Percentiles rank a stretch among this genome's conserved stretches.
Evolutionary conservation across 92 coral and sea anemone genomes (phyloP).

Genomic region (Virgularia gustaviana): DNA sequence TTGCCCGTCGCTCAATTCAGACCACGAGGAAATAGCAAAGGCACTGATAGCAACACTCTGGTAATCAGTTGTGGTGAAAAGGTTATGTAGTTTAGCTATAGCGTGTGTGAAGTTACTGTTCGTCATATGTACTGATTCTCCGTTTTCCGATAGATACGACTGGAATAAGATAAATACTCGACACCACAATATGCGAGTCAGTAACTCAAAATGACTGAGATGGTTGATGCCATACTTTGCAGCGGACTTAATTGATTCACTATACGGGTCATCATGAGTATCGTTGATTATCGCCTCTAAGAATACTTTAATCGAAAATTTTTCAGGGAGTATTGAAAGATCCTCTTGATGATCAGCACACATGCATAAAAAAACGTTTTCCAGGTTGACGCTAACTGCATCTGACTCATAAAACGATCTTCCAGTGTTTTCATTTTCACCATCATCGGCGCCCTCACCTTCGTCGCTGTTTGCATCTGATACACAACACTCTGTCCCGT

Average conservation of each 20-base stretch:
- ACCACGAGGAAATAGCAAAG: neutral
- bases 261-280: neutral
- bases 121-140: neutral
- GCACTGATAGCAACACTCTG: neutral
- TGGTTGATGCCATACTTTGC: neutral
- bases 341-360: neutral
- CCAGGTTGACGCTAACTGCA: slow-evolving; percentile 3
- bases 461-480: slow-evolving; percentile 4
- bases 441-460: neutral
- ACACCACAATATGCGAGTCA: slow-evolving; percentile 5
- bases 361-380: neutral
- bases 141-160: neutral
- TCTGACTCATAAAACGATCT: neutral
- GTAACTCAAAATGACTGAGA: neutral
- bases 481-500: slow-evolving; percentile 9
- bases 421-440: neutral
- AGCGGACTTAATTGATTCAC: neutral
- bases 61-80: neutral
- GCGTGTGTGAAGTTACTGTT: neutral
- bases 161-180: neutral
- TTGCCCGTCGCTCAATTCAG: neutral
- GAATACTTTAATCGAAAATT: neutral
- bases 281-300: neutral
- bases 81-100: neutral
- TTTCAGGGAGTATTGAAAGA: neutral